phyloP scores from a whole-genome alignment of 2,113 vertebrate species.

The Bettongia penicillata region DNA sequence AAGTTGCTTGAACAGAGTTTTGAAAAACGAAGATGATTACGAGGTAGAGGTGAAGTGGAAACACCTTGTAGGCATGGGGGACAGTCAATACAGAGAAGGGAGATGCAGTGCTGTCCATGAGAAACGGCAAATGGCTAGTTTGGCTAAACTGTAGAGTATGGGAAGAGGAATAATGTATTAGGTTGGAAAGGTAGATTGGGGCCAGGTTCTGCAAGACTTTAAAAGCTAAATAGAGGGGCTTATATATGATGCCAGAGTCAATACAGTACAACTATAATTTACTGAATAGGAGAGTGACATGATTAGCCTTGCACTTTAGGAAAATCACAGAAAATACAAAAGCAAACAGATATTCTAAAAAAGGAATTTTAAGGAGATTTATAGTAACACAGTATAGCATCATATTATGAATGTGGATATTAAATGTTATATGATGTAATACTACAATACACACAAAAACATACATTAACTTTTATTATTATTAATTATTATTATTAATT shows the following conservation, averaged over 20 bases:
- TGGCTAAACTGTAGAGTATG: background rate
- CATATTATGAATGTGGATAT: background rate
- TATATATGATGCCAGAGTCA: background rate
- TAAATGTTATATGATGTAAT: background rate
- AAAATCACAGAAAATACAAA: background rate
- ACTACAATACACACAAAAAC: background rate
- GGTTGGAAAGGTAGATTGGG: background rate
- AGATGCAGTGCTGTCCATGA: background rate
- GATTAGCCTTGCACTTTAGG: background rate
- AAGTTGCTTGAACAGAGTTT: background rate
- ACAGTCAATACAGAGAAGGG: background rate
- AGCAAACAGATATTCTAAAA: background rate
- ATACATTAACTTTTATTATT: background rate
- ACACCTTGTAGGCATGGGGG: background rate
- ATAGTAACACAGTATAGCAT: background rate
- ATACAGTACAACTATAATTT: background rate
- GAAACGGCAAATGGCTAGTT: background rate
- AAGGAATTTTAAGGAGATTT: background rate
- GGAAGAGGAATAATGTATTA: background rate
- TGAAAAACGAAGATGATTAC: background rate
- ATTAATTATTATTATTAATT: too few species aligned
- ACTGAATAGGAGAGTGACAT: background rate
- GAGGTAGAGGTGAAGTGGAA: background rate
- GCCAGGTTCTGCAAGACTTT: background rate
- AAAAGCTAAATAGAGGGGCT: background rate